These are phyloP conservation scores for Nycticorax nycticorax DNA, from an alignment of 2,113 vertebrate species.

Conservation along the genomic window DNA sequence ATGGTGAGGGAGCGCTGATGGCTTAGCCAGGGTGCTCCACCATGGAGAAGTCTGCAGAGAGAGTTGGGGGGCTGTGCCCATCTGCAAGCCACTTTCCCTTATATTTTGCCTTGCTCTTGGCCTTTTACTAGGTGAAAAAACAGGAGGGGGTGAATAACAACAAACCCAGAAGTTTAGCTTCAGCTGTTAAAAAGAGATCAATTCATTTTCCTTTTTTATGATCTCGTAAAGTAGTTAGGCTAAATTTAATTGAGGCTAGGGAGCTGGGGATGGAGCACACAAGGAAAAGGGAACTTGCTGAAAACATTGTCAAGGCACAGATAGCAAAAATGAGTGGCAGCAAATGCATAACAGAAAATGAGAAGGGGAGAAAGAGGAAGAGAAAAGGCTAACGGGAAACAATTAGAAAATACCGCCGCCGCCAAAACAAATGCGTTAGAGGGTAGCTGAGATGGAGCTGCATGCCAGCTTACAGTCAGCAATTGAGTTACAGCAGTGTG, in stretches of 20 bases:
- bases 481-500: neutral
- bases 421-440: neutral
- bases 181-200: neutral
- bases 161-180: neutral
- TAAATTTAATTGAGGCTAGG: slow-evolving; percentile 14
- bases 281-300: slow-evolving; percentile 37
- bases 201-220: neutral
- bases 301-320: slow-evolving; percentile 6
- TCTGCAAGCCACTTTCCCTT: neutral
- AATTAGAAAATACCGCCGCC: slow-evolving; percentile 5
- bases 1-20: neutral
- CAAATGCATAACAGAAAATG: slow-evolving; percentile 26
- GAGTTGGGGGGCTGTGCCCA: neutral
- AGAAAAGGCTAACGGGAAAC: neutral
- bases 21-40: neutral
- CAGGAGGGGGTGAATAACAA: neutral
- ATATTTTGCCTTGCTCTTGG: neutral
- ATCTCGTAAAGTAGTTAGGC: neutral
- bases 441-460: neutral
- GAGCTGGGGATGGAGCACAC: neutral
- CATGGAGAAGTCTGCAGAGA: neutral
- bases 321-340: neutral
- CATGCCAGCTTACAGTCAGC: neutral
- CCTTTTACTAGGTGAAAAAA: neutral
- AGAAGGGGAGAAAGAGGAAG: slow-evolving; percentile 3